These are phyloP conservation scores for Drosophila bifasciata DNA, from an alignment of 1,140 invertebrate genomes.

Conservation along the genomic window DNA sequence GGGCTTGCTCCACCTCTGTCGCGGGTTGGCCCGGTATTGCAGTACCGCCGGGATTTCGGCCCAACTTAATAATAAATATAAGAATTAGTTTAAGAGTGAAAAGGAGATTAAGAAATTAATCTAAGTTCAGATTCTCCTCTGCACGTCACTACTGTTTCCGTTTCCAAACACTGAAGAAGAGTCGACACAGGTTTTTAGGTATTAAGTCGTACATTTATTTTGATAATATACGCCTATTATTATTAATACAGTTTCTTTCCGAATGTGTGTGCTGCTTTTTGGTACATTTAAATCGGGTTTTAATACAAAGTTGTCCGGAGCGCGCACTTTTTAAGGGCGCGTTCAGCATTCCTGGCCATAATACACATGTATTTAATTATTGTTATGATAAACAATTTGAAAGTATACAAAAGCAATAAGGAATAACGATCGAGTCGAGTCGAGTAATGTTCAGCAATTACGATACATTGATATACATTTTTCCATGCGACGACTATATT, in stretches of 20 bases:
- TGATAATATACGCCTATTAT: constrained; percentile 74
- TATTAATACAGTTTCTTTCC: constrained; percentile 71
- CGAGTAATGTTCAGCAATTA: constrained; percentile 76
- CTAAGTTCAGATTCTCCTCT: too few relatives aligned
- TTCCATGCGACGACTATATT: constrained; percentile 21
- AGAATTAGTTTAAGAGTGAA: constrained; percentile 77
- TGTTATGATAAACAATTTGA: constrained; percentile 22
- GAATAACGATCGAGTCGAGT: constrained; percentile 33
- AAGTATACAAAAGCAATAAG: constrained; percentile 47
- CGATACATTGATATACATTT: constrained; percentile 65
- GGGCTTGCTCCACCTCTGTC: constrained; percentile 60
- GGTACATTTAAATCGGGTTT: constrained; percentile 53
- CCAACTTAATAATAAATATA: constrained; percentile 49
- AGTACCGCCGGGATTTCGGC: constrained; percentile 84
- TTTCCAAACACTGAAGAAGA: constrained; percentile 43
- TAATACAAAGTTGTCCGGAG: constrained; percentile 24
- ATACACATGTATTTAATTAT: constrained; percentile 22
- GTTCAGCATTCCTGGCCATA: constrained; percentile 37
- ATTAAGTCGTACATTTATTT: constrained; percentile 74
- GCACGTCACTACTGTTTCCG: too few relatives aligned
- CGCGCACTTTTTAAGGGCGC: constrained; percentile 56
- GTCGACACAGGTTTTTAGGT: constrained; percentile 19
- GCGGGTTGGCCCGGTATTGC: constrained; percentile 84
- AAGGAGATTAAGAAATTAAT: too few relatives aligned
- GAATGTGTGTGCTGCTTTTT: constrained; percentile 52